Evolutionary conservation across 2,113 vertebrate species (phyloP), one percentile per base, ranked within the genome.

Genomic region (Ifrita kowaldi): DNA sequence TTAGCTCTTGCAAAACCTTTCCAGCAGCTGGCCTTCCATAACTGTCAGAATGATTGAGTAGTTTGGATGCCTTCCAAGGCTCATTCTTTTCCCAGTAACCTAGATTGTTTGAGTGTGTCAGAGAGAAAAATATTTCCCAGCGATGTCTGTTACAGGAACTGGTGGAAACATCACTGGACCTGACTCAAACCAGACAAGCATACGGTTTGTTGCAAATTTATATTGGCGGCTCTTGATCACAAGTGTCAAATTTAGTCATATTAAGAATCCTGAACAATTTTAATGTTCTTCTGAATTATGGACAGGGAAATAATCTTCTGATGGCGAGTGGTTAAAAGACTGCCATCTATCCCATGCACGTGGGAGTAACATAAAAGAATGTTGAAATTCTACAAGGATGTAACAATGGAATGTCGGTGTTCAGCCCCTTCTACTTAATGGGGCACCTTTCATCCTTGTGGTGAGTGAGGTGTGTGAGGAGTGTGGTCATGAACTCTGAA

Each of bases 81-180:
- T 90, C 13, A 64, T 84, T 87, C 74, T 87, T 90, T 89, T 93
- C 78, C 82, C 44, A 79, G 52, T 90, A 87, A 93, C 62, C 74
- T 89, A 85, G 60, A 68, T 87, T 59, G 37, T 85, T 96, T 21
- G n/a, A 78, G 30, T 19, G 33, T 91, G 64, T 78, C 64, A 57
- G 49, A 44, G 41, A 78, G 30, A 68, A 89, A 70, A 84, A 49
- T 13, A 15, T 76, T 85, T 69, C 49, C 52, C 63, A 69, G 62
- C 37, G 82, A 80, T 57, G 53, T 76, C 82, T 90, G 3, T 68
- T 87, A n/a, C 57, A 57, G 62, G 60, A 94, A 71, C 32, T 57
- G 59, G 41, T 80, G 50, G 62, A 93, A 91, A 76, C n/a, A 56
- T 62, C 35, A 13, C 30, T 62, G 53, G 67, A 69, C 22, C 8